A percentile compares a stretch with the other conserved stretches of the same genome.
These are phyloP conservation scores for Siphamia tubifer DNA, from an alignment of 2,113 vertebrate genomes.

Conservation along the genomic window DNA sequence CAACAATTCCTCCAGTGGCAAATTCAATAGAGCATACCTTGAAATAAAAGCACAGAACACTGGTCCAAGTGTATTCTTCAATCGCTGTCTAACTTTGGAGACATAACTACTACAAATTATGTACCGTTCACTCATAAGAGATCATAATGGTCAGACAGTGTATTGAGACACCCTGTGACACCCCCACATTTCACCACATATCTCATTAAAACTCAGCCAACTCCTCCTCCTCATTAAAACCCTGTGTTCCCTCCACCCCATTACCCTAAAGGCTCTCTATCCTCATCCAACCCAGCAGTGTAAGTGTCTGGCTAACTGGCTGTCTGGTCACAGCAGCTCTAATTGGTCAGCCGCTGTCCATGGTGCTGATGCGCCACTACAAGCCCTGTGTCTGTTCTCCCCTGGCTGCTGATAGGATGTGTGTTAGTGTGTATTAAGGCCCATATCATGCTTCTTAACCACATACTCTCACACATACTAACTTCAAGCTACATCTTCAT, in stretches of 20 bases:
- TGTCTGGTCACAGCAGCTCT: conserved; percentile 64
- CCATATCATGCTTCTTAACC: conserved; percentile 56
- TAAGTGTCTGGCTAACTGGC: conserved; percentile 44
- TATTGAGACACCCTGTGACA: conserved; percentile 25
- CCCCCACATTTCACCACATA: conserved; percentile 11
- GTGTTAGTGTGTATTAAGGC: neutral
- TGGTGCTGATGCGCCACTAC: conserved; percentile 56
- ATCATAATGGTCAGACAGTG: conserved; percentile 40
- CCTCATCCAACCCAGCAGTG: conserved; percentile 37
- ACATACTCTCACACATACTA: conserved; percentile 51
- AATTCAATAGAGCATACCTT: neutral
- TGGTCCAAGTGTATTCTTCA: conserved; percentile 16
- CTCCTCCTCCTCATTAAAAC: conserved; percentile 61
- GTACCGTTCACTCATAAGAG: conserved; percentile 38
- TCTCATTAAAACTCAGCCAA: conserved; percentile 62
- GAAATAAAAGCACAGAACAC: neutral
- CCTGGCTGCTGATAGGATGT: neutral
- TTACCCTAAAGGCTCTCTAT: conserved; percentile 41
- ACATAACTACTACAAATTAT: conserved; percentile 47
- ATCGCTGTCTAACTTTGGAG: conserved; percentile 12
- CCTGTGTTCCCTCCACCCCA: conserved; percentile 29
- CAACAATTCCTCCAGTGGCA: neutral
- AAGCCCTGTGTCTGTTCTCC: conserved; percentile 19
- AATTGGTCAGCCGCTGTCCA: conserved; percentile 71
- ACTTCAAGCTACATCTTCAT: conserved; percentile 65